Conservation (phyloP, 2,888 invertebrate genomes). For the Nymphalis urticae region DNA sequence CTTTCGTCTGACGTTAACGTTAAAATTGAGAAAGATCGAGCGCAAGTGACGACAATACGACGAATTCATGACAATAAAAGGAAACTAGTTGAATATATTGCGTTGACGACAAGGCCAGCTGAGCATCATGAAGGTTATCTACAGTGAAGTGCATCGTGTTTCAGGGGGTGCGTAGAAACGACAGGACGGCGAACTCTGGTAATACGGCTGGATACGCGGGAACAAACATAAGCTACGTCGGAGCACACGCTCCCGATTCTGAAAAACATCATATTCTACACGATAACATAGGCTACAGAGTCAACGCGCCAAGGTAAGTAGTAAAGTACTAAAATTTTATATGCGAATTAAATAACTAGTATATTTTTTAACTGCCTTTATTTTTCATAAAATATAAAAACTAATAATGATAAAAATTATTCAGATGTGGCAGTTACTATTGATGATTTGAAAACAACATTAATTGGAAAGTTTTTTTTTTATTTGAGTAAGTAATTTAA, state of each 20-base stretch:
- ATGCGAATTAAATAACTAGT: no score
- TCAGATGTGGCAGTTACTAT: not conserved
- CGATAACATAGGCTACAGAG: slow-evolving; percentile 82
- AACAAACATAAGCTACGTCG: slow-evolving; percentile 70
- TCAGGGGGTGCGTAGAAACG: slow-evolving; percentile 86
- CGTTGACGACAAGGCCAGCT: slow-evolving; percentile 17
- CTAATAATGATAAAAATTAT: not conserved
- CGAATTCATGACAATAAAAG: slow-evolving; percentile 39
- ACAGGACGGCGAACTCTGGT: slow-evolving; percentile 85
- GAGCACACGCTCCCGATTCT: slow-evolving; percentile 74
- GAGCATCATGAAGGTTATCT: slow-evolving; percentile 38
- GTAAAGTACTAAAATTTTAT: slow-evolving; percentile 26
- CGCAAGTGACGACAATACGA: slow-evolving; percentile 31
- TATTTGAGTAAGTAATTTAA: no score
- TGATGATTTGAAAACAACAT: no score
- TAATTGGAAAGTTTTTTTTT: no score
- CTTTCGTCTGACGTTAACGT: slow-evolving; percentile 63
- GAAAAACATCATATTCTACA: slow-evolving; percentile 76
- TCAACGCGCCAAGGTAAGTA: slow-evolving; percentile 85
- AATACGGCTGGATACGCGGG: slow-evolving; percentile 83
- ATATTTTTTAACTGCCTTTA: no score
- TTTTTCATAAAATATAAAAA: not conserved
- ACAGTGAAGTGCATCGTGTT: slow-evolving; percentile 70
- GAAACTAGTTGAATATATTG: slow-evolving; percentile 34
- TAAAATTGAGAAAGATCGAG: slow-evolving; percentile 42